These are phyloP conservation scores for Marasmarcha lunaedactyla DNA, from an alignment of 2,888 invertebrate species.

Conservation along the genomic window DNA sequence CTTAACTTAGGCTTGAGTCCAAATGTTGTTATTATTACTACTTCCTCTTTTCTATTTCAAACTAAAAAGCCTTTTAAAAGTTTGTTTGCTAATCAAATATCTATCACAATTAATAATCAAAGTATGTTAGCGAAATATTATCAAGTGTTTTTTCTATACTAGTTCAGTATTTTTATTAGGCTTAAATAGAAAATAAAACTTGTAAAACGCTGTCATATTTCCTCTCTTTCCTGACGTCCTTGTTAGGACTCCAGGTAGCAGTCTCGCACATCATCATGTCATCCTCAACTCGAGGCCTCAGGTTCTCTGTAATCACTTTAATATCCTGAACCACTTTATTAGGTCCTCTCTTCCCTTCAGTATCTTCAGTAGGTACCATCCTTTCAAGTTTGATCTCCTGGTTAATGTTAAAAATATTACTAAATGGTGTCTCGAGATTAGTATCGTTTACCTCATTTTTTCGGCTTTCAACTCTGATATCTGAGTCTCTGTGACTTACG, in stretches of 20 bases:
- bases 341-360: constrained; percentile 9
- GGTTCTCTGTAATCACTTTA: constrained; percentile 21
- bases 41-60: too few species aligned
- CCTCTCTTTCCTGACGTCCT: constrained; percentile 22
- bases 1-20: too few species aligned
- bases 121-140: too few species aligned
- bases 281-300: constrained; percentile 28
- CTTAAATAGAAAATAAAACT: constrained; percentile 42
- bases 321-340: constrained; percentile 30
- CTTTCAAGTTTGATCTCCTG: constrained; percentile 53
- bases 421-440: constrained; percentile 24
- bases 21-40: too few species aligned
- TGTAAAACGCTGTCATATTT: constrained; percentile 37
- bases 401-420: constrained; percentile 53
- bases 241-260: constrained; percentile 24
- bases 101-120: too few species aligned
- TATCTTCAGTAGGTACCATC: constrained; percentile 17
- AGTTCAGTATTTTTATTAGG: too few species aligned
- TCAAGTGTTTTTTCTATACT: too few species aligned
- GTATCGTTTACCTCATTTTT: constrained; percentile 24
- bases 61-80: too few species aligned
- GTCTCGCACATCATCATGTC: constrained; percentile 50
- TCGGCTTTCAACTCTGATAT: constrained; percentile 40
- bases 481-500: constrained; percentile 46
- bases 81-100: too few species aligned